Evolutionary conservation across 1,140 invertebrate species (phyloP).

Genomic region (Drosophila yakuba): DNA sequence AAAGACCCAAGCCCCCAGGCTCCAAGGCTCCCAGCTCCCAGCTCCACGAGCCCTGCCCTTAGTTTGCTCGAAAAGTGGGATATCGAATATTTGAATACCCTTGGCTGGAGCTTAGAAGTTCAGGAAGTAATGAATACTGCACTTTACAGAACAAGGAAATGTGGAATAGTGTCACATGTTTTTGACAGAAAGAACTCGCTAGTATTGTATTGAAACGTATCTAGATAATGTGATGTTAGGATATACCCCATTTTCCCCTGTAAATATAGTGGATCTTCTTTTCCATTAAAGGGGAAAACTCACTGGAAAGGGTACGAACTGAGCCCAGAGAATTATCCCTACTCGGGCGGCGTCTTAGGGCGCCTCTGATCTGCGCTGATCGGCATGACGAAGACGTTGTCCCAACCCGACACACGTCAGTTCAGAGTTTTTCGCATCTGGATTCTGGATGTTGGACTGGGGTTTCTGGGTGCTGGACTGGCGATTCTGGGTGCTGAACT

Average conservation of each 20-base stretch:
- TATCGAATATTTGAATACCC: neutral
- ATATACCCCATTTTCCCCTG: too few relatives aligned
- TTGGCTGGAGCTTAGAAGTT: neutral
- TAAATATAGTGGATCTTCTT: neutral
- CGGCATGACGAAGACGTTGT: constrained; percentile 62
- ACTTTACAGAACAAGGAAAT: too few relatives aligned
- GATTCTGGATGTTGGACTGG: neutral
- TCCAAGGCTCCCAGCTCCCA: neutral
- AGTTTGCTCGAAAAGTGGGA: neutral
- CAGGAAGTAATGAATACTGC: too few relatives aligned
- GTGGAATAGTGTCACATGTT: too few relatives aligned
- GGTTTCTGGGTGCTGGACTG: neutral
- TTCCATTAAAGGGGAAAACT: neutral
- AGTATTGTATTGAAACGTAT: too few relatives aligned
- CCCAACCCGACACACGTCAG: constrained; percentile 59
- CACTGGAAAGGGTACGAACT: neutral
- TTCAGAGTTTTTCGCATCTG: constrained; percentile 42
- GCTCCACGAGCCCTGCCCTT: constrained; percentile 36
- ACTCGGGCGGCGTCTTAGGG: constrained; percentile 48
- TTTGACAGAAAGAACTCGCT: too few relatives aligned
- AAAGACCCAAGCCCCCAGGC: constrained; percentile 25
- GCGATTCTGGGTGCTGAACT: neutral
- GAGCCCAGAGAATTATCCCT: neutral
- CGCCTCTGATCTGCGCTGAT: constrained; percentile 65
- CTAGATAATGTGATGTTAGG: too few relatives aligned